Base-by-base conservation (phyloP, 2,888 invertebrate species). In the Aspidapion aeneum region DNA sequence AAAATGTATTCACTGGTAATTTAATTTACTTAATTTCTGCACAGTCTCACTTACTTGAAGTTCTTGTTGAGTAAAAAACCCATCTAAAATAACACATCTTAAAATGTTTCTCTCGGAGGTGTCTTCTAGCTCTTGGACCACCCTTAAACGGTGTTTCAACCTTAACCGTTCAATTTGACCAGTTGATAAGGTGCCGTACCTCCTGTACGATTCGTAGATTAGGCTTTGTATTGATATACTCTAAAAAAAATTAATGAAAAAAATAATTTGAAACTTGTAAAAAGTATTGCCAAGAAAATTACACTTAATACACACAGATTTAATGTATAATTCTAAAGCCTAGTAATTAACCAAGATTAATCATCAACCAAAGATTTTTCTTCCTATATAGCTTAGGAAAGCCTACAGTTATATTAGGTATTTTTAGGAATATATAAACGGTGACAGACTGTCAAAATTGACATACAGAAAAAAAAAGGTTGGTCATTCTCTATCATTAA, bases 121-220 rank as follows among this genome's bases (percentile, higher is more conserved):
- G 76, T 97, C 94, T 77, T 98, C 98, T 63, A 98, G 82, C 72
- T 90, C 91, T 73, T 97, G 91, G 35, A 99, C 96, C 0, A 98
- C 98, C 69, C 90, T 85, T 22, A 98, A 83, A 16, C 98, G 84
- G 78, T 98, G 95, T 75, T 95, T 96, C 66, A 98, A 84, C 57
- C 98, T 85, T 67, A 98, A 83, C 66, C 91, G 88, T 78, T 98
- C 97, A 64, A 99, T 98, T 71, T 88, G 88, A 61, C 91, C 91
- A 64, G 92, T 90, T 5, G 93, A 91, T 65, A 98, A 87, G 54
- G 86, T 85, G 35, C 91, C 91, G 75, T 90, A 94, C 66, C 87
- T 89, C 0, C 86, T 83, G 77, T 98, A 98, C 0, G 97, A 92
- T 74, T 94, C 90, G 75, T 93, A 90, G 49, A 98, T 88, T 55